Evolutionary conservation across 2,888 invertebrate species (phyloP), one percentile per base, ranked within the genome.

Genomic region (Netelia virgata): DNA sequence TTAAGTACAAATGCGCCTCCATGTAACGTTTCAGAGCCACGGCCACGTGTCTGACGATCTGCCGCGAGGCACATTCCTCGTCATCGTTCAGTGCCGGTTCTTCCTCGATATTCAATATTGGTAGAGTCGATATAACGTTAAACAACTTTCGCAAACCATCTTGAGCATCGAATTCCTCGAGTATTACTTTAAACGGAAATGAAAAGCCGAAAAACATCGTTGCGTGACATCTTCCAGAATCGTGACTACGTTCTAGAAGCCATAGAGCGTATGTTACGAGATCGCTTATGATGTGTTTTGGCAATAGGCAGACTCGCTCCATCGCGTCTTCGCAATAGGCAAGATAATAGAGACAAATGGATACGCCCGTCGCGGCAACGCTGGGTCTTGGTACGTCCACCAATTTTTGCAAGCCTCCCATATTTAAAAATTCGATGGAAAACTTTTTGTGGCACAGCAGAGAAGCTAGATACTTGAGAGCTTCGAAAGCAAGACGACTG

Each of bases 311-410:
- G 23, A 99, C 98, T 75, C 98, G 95, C 93, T 99, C 99, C 98
- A 99, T 98, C 0, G 99, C 98, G 94, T 99, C 99, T 92, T 98
- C 98, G 92, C 98, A 98, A 94, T 99, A 99, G 0, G 98, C 98
- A 79, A 99, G 95, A 94, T 99, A 99, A 94, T 99, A 99, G 50
- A 99, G 95, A 89, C 99, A 98, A 85, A 99, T 97, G 0, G 99
- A 98, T 1, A 99, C 99, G 14, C 98, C 99, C 0, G 99, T 99
- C 0, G 99, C 98, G 0, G 99, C 98, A 70, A 99, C 97, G 47
- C 98, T 98, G 0, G 98, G 99, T 43, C 98, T 95, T 0, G 98
- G 98, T 1, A 99, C 98, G 92, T 97, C 97, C 14, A 99, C 94
- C 72, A 99, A 95, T 84, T 96, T 96, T 95, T 98, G 94, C 63